Conservation (phyloP, 2,888 invertebrate species). For the Empis livida region DNA sequence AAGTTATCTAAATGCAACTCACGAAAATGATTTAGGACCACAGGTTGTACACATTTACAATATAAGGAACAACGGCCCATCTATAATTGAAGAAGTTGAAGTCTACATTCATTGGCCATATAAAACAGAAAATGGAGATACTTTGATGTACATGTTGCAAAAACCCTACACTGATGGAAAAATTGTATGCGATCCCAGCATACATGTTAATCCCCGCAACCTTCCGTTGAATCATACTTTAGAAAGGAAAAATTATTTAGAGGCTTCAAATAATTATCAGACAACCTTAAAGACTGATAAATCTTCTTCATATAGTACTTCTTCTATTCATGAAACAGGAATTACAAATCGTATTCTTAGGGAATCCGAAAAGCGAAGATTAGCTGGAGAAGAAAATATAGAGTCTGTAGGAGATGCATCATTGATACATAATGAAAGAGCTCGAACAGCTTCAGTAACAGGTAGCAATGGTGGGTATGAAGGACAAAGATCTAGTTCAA, state of each 20-base stretch:
- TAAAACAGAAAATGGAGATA: slow-evolving; percentile 58
- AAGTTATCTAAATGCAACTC: slow-evolving; percentile 38
- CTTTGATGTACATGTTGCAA: slow-evolving; percentile 69
- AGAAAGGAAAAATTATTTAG: slow-evolving; percentile 30
- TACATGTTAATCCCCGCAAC: slow-evolving; percentile 48
- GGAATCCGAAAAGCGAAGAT: slow-evolving; percentile 29
- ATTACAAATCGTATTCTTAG: slow-evolving; percentile 21
- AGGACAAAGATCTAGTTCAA: no score
- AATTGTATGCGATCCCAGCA: slow-evolving; percentile 58
- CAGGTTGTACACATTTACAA: slow-evolving; percentile 83
- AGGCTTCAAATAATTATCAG: slow-evolving; percentile 7
- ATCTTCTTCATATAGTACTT: slow-evolving; percentile 2
- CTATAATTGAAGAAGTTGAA: slow-evolving; percentile 68
- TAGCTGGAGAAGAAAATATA: slow-evolving; percentile 30
- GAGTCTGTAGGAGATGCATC: slow-evolving; percentile 38
- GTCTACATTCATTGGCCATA: slow-evolving; percentile 80
- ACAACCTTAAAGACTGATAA: slow-evolving; percentile 10
- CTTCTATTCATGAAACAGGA: slow-evolving; percentile 5
- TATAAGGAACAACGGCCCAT: slow-evolving; percentile 80
- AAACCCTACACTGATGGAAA: slow-evolving; percentile 65
- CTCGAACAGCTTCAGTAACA: slow-evolving; percentile 33
- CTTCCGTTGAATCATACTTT: slow-evolving; percentile 27
- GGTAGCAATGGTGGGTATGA: slow-evolving; percentile 38
- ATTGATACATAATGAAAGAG: slow-evolving; percentile 31
- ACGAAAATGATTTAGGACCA: slow-evolving; percentile 72